Percentiles rank a stretch among this genome's conserved stretches.
Evolutionary conservation across 2,113 vertebrate genomes (phyloP).

Genomic region (Hippocampus mohnikei): DNA sequence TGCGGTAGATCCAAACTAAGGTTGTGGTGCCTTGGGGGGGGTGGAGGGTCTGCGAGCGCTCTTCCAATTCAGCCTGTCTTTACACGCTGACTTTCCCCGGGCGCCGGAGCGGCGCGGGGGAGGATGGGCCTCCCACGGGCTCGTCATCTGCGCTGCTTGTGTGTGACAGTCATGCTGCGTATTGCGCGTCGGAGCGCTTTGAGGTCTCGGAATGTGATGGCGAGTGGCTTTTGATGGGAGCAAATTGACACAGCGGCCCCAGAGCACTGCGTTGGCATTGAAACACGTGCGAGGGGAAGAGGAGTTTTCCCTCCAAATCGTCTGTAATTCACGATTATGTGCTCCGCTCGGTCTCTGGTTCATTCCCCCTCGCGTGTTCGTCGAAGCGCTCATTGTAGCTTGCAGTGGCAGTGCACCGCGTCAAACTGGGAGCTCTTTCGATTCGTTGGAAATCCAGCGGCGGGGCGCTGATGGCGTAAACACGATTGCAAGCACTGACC

Average conservation of each 20-base stretch:
- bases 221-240: background rate
- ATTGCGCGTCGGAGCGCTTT: slow-evolving; percentile 4
- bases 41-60: background rate
- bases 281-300: background rate
- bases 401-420: background rate
- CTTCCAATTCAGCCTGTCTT: background rate
- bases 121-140: background rate
- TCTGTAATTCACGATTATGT: background rate
- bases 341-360: background rate
- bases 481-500: background rate
- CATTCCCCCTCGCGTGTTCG: background rate
- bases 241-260: slow-evolving; percentile 4
- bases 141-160: background rate
- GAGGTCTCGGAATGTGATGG: background rate
- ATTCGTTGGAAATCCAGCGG: background rate
- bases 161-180: background rate
- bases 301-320: background rate
- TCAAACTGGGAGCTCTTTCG: background rate
- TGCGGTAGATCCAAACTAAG: background rate
- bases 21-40: background rate
- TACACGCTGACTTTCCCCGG: background rate
- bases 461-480: background rate
- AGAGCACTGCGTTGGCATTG: background rate
- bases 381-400: background rate
- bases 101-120: background rate